Evolutionary conservation across 2,113 vertebrate genomes (phyloP), one percentile per base, ranked within the genome.

Genomic region (Callipepla squamata): DNA sequence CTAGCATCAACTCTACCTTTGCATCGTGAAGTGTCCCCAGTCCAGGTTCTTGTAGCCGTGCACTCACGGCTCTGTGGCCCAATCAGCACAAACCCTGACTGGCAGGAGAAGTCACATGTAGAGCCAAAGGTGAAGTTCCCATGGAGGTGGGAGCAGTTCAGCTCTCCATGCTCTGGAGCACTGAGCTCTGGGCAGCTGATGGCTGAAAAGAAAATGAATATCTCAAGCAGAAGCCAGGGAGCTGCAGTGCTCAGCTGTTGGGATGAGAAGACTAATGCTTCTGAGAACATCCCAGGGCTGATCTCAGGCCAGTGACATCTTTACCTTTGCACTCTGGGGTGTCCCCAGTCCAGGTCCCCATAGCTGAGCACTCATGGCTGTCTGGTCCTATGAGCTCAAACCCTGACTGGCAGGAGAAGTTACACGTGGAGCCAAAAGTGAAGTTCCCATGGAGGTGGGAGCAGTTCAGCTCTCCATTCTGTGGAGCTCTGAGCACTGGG

Each of bases 21-120:
- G 70, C 98, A 98, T 7, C 1, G 51, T 62, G 91, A 25, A 1
- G 5, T 0, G 0, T 74, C 16, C 8, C 95, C 92, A 6, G 95
- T 97, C 98, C 98, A 99, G 2, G 42, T 62, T n/a, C 98, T 98
- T 0, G 12, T 87, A 23, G 93, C 95, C 34, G 81, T 80, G 89
- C 98, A 98, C 2, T 26, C 70, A 0, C 95, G 92, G 36, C 19
- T 74, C 3, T 86, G 69, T 2, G 84, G n/a, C n/a, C 98, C 98
- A 8, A 15, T 84, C 32, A 96, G 90, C 28, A 81, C 50, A 6
- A 96, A 98, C 28, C 97, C 98, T 3, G 68, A 95, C 1, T 96
- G 73, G 79, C 98, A 98, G 63, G 91, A 91, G 92, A 98, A 97
- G 76, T 84, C 89, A 57, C 98, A 98, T 3, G 61, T 93, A 17